Evolutionary conservation across 2,888 invertebrate species (phyloP), one percentile per base, ranked within the genome.

Genomic region (Macroteleia sp.): DNA sequence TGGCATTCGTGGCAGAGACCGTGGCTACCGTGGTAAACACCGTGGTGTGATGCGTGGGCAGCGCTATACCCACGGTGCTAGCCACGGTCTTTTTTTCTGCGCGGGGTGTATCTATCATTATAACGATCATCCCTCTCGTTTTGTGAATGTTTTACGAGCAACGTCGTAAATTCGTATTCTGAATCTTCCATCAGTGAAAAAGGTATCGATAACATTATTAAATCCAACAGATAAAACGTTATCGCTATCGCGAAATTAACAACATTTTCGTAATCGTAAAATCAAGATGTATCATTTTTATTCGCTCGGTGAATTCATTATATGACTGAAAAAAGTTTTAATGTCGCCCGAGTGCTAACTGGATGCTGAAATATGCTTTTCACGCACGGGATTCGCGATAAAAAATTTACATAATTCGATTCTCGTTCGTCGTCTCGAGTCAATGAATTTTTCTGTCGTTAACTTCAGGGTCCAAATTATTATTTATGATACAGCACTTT

Each of bases 321-420:
- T 32, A n/a, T n/a, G n/a, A n/a, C n/a, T 62, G 14, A 36, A 57
- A 57, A 46, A 50, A 25, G 30, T 32, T 44, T 32, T 32, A 48
- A 48, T 28, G 25, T 25, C 25, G n/a, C 12, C 25, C n/a, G 22
- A 34, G 34, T 12, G 48, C n/a, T 50, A 57, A 69, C 54, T 22
- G 17, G 41, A 36, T 42, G 52, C 39, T 44, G 30, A 70, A 70
- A 70, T 70, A 59, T 70, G 69, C 32, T 70, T 59, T 59, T 39
- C 42, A 36, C 36, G 30, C 41, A 50, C 25, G 17, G 28, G 14
- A 42, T 19, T 30, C 17, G 19, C 42, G 32, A 48, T 14, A 25
- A 48, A 59, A 50, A 39, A 70, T 70, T 70, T 61, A 30, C 70
- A 70, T 70, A 61, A 70, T 70, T 70, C 22, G 61, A 61, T 70